Evolutionary conservation across 2,888 invertebrate genomes (phyloP), one percentile per base, ranked within the genome.

Genomic region (Julus scandinavius): DNA sequence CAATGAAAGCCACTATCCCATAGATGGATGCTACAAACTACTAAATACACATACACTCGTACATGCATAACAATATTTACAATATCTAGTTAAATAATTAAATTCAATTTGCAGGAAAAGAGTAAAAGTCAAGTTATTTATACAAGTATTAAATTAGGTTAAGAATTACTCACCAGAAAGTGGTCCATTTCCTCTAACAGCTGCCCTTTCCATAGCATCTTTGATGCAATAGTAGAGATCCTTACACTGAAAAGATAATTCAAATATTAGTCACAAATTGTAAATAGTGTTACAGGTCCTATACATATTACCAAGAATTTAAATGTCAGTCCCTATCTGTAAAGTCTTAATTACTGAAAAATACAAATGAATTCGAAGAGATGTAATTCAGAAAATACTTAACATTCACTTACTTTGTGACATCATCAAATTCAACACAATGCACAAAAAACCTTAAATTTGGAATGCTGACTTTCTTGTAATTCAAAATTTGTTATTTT

Each of bases 211-310:
- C 98, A 99, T 99, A 17, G 99, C 97, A 91, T 98, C 97, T 93
- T 99, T 99, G 91, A 99, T 98, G 93, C 98, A 97, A 93, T 98
- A 98, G 93, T 99, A 99, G 89, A 99, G 94, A 91, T 99, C 98
- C 93, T 98, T 97, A 93, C 99, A 99, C 99, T 99, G 93, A 94
- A 93, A 89, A 86, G 85, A 41, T 87, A 87, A 83, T 58, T 87
- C 7, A 40, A 17, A 11, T 45, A 29, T 54, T 50, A 85, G 3
- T 85, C 15, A 40, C 13, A n/a, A 9, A 80, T 38, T 38, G 7
- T 1, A 38, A 38, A 80, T 72, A 72, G 15, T 13, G 11, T 13
- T 80, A n/a, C 72, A 63, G n/a, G n/a, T 50, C 13, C 50, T 13
- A 13, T 50, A 63, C 0, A 63, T 20, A 63, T 63, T 4, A 29